Conservation (phyloP, 2,888 invertebrate species). For the Orgyia antiqua region DNA sequence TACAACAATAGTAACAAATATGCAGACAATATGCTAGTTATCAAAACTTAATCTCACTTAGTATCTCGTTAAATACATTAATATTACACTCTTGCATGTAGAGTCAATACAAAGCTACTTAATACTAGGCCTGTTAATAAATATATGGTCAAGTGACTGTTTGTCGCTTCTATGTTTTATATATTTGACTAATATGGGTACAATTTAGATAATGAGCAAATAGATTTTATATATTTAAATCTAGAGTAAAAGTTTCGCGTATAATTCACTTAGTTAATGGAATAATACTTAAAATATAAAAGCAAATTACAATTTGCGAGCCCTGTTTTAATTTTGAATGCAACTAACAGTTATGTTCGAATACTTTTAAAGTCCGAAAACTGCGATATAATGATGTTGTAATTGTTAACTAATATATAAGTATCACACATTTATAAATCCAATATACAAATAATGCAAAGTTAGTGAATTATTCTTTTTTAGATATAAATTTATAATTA, state of each 20-base stretch:
- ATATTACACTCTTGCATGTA: conserved; percentile 46
- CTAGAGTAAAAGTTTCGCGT: conserved; percentile 52
- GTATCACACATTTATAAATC: conserved; percentile 33
- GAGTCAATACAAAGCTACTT: conserved; percentile 44
- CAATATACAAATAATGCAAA: conserved; percentile 30
- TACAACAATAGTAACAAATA: conserved; percentile 73
- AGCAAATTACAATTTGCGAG: conserved; percentile 50
- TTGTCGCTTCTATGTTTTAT: conserved; percentile 27
- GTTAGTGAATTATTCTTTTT: conserved; percentile 29
- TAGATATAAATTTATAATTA: conserved; percentile 31
- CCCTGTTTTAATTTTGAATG: conserved; percentile 33
- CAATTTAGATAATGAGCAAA: conserved; percentile 74
- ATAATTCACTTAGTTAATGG: conserved; percentile 72
- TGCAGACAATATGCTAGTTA: conserved; percentile 53
- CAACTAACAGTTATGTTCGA: conserved; percentile 18
- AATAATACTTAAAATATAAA: conserved; percentile 65
- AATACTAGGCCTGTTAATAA: conserved; percentile 46
- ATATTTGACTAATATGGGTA: conserved; percentile 64
- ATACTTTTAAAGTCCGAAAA: conserved; percentile 25
- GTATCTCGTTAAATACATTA: conserved; percentile 60
- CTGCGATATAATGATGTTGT: conserved; percentile 11
- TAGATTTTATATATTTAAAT: conserved; percentile 61
- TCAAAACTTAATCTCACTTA: conserved; percentile 75
- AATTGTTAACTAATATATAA: too few relatives aligned
- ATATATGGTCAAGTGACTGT: conserved; percentile 19